Conservation (phyloP, 2,797 vertebrate species). For the Malacoraja senta region DNA sequence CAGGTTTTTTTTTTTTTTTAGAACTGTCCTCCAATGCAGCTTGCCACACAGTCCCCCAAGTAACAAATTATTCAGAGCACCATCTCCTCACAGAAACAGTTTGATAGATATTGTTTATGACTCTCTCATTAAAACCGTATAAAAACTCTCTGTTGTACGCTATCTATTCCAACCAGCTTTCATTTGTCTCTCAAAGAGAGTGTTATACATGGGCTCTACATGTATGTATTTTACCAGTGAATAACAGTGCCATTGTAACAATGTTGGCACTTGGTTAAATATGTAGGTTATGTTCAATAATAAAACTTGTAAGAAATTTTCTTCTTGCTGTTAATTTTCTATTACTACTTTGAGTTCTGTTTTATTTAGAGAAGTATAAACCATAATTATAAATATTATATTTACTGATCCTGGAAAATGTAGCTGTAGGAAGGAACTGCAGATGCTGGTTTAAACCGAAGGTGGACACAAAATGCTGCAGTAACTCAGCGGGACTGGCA, state of each 20-base stretch:
- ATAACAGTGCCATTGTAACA: neutral
- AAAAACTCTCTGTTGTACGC: neutral
- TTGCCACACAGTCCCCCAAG: conserved; percentile 28
- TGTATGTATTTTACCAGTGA: neutral
- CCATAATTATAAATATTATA: neutral
- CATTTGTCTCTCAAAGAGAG: neutral
- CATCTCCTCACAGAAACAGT: conserved; percentile 15
- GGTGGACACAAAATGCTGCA: too few relatives aligned
- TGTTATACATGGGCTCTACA: neutral
- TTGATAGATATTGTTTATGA: conserved; percentile 34
- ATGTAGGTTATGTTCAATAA: neutral
- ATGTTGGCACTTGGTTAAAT: neutral
- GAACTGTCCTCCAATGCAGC: neutral
- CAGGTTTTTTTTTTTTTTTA: neutral
- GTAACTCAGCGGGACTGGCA: too few relatives aligned
- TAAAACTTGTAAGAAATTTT: neutral
- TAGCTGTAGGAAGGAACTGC: too few relatives aligned
- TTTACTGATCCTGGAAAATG: neutral
- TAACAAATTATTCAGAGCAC: conserved; percentile 35
- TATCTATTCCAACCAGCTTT: neutral
- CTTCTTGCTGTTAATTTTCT: neutral
- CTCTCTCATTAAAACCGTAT: conserved; percentile 28
- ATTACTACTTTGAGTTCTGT: neutral
- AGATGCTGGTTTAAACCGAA: too few relatives aligned
- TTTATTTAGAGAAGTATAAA: neutral